Evolutionary conservation across 1,140 invertebrate genomes (phyloP).

Genomic region (Chymomyza costata): DNA sequence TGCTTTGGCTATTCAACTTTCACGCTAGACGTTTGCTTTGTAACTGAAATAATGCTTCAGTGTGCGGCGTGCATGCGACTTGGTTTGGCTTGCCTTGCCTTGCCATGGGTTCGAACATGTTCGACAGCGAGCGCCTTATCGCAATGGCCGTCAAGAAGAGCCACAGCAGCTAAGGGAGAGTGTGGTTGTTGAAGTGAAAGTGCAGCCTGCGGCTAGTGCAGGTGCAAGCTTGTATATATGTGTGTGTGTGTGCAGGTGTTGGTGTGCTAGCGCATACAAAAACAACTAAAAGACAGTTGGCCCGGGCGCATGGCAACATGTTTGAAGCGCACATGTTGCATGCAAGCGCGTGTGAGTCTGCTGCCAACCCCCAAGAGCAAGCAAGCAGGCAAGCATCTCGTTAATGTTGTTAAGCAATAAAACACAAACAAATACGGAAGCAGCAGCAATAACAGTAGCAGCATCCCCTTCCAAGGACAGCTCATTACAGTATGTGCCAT

Average conservation of each 20-base stretch:
- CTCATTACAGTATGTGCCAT: too few species aligned
- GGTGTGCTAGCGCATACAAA: not conserved
- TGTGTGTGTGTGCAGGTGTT: conserved; percentile 4
- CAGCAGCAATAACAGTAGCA: conserved; percentile 11
- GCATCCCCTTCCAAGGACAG: not conserved
- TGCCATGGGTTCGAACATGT: conserved; percentile 38
- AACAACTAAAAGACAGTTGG: conserved; percentile 3
- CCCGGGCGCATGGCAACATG: too few species aligned
- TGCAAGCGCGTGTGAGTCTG: too few species aligned
- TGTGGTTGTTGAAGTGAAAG: conserved; percentile 8
- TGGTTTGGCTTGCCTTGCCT: conserved; percentile 14
- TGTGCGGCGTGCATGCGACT: conserved; percentile 14
- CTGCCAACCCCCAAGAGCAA: conserved; percentile 24
- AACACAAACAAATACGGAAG: conserved; percentile 1
- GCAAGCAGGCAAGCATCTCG: conserved; percentile 40
- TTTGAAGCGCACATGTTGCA: conserved; percentile 54
- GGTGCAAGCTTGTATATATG: too few species aligned
- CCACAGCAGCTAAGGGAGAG: not conserved
- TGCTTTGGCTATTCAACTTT: conserved; percentile 36
- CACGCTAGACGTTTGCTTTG: conserved; percentile 60
- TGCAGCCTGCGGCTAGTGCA: conserved; percentile 9
- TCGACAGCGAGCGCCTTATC: conserved; percentile 22
- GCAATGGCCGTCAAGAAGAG: conserved; percentile 1
- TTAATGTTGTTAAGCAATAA: not conserved
- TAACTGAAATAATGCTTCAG: conserved; percentile 48